Percentiles rank a stretch among this genome's conserved stretches.
Conservation (phyloP, 1,140 invertebrate species). For the Rhagoletis zephyria region DNA sequence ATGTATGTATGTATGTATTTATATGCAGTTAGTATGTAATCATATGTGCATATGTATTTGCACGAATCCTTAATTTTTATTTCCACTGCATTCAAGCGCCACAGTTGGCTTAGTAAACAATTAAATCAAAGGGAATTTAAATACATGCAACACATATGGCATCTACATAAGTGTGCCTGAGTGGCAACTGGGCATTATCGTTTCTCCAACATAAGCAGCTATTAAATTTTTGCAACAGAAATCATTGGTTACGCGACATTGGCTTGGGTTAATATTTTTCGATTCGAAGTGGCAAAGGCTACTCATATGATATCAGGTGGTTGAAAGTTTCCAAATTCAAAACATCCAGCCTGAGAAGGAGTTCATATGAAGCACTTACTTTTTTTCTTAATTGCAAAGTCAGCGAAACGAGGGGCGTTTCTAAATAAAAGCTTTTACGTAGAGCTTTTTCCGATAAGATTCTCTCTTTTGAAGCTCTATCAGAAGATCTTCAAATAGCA, state of each 20-base stretch:
- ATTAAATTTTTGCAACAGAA: neutral
- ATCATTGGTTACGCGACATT: slow-evolving; percentile 22
- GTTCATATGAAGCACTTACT: too few species aligned
- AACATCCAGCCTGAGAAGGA: too few species aligned
- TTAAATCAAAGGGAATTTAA: neutral
- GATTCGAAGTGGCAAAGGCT: too few species aligned
- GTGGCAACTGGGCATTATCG: neutral
- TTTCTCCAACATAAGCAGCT: neutral
- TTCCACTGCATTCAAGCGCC: neutral
- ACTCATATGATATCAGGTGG: too few species aligned
- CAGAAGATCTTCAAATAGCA: too few species aligned
- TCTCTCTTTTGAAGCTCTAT: too few species aligned
- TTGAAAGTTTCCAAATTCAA: too few species aligned
- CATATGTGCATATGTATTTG: neutral
- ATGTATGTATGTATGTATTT: neutral
- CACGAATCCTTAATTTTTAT: neutral
- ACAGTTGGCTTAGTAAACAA: neutral
- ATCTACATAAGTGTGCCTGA: neutral
- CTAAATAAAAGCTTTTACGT: too few species aligned
- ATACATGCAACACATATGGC: neutral
- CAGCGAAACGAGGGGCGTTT: too few species aligned
- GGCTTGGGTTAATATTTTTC: neutral
- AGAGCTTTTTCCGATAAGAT: too few species aligned
- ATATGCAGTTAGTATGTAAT: neutral
- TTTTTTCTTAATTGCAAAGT: too few species aligned